These are phyloP conservation scores for Macrotis lagotis DNA, from an alignment of 2,113 vertebrate species.

Conservation along the genomic window DNA sequence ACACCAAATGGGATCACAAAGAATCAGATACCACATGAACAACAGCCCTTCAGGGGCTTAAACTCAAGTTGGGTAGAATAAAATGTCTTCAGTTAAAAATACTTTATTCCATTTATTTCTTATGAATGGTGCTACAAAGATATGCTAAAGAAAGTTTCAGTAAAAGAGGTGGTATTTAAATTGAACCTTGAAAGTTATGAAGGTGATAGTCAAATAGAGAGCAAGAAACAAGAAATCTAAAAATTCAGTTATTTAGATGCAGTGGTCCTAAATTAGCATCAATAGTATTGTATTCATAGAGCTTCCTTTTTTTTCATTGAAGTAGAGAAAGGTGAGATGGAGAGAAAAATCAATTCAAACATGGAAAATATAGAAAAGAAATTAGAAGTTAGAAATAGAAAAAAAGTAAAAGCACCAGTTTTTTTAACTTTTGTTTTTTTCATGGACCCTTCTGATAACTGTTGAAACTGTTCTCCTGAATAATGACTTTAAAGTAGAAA, in stretches of 20 bases:
- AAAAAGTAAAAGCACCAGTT: background rate
- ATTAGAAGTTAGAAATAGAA: background rate
- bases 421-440: background rate
- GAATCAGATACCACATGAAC: background rate
- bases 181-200: background rate
- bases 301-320: conserved; percentile 17
- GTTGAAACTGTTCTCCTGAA: background rate
- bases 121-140: background rate
- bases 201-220: background rate
- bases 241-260: background rate
- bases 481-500: background rate
- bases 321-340: background rate
- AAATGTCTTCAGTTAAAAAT: background rate
- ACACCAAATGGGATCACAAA: background rate
- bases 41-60: background rate
- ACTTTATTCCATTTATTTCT: background rate
- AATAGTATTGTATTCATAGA: conserved; percentile 31
- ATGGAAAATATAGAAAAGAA: background rate
- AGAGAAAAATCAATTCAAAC: background rate
- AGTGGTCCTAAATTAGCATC: background rate
- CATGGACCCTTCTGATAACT: background rate
- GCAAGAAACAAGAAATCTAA: background rate
- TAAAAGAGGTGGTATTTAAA: background rate
- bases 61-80: background rate
- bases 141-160: background rate